These are phyloP conservation scores for Stomatorhinus walkeri DNA, from an alignment of 2,797 vertebrate species.

Conservation along the genomic window DNA sequence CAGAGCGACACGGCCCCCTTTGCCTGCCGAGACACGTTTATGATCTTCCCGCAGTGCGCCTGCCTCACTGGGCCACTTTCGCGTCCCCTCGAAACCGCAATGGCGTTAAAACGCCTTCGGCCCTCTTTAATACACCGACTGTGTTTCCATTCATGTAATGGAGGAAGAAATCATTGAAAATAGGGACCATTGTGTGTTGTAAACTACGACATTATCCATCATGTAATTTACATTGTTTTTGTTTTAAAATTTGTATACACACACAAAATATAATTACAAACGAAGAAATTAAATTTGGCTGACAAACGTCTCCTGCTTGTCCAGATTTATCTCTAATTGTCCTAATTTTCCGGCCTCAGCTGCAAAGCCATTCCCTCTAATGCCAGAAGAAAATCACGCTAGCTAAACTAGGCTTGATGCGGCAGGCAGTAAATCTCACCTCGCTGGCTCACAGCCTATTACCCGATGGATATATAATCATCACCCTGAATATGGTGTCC, in stretches of 20 bases:
- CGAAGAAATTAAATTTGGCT: not conserved
- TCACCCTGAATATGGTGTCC: not conserved
- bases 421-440: slow-evolving; percentile 17
- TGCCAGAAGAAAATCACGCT: slow-evolving; percentile 5
- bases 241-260: not conserved
- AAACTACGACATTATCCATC: not conserved
- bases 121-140: not conserved
- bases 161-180: not conserved
- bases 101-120: not conserved
- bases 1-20: slow-evolving; percentile 44
- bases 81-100: not conserved
- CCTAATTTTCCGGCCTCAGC: slow-evolving; percentile 20
- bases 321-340: slow-evolving; percentile 15
- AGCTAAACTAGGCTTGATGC: slow-evolving; percentile 18
- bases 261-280: not conserved
- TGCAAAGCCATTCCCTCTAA: slow-evolving; percentile 3
- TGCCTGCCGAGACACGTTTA: slow-evolving; percentile 66
- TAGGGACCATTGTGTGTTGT: not conserved
- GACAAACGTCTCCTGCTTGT: slow-evolving; percentile 11
- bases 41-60: slow-evolving; percentile 63
- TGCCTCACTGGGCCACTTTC: slow-evolving; percentile 54
- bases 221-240: not conserved
- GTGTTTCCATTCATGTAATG: not conserved
- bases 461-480: slow-evolving; percentile 4
- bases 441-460: not conserved